Conservation (phyloP, 2,888 invertebrate genomes). For the Trissonchulus sp. region DNA sequence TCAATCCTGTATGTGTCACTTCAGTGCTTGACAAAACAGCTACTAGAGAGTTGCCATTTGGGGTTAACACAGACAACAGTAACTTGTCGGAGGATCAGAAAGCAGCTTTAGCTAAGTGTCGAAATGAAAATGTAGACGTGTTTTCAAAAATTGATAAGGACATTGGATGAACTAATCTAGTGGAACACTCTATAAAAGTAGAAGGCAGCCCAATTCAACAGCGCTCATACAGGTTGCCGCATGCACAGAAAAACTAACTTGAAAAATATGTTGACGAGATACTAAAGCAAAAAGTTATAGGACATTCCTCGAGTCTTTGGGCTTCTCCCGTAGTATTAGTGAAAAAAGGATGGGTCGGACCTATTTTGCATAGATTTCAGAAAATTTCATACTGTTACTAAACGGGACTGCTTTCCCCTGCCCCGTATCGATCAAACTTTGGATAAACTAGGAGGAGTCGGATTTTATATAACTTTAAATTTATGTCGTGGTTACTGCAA, state of each 20-base stretch:
- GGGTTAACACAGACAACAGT: too few relatives aligned
- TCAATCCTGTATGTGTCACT: too few relatives aligned
- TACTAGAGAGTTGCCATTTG: too few relatives aligned
- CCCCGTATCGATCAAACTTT: conserved; percentile 19
- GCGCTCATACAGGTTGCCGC: background rate
- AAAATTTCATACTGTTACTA: conserved; percentile 11
- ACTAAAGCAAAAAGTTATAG: background rate
- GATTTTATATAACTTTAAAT: conserved; percentile 27
- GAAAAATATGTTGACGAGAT: background rate
- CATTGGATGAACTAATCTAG: too few relatives aligned
- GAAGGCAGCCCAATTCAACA: too few relatives aligned
- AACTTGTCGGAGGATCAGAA: too few relatives aligned
- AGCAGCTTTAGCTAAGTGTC: too few relatives aligned
- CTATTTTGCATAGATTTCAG: conserved; percentile 5
- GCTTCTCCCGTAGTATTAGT: conserved; percentile 16
- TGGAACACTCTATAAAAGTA: too few relatives aligned
- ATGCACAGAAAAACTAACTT: background rate
- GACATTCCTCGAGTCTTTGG: background rate
- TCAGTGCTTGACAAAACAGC: too few relatives aligned
- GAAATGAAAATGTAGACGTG: too few relatives aligned
- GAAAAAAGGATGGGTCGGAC: conserved; percentile 17
- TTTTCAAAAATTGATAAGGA: too few relatives aligned
- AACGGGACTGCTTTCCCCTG: conserved; percentile 26
- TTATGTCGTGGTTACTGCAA: conserved; percentile 27
- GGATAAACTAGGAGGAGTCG: background rate